Base-by-base conservation (phyloP, 2,888 invertebrate species). In the Scrobipalpa atriplicella region DNA sequence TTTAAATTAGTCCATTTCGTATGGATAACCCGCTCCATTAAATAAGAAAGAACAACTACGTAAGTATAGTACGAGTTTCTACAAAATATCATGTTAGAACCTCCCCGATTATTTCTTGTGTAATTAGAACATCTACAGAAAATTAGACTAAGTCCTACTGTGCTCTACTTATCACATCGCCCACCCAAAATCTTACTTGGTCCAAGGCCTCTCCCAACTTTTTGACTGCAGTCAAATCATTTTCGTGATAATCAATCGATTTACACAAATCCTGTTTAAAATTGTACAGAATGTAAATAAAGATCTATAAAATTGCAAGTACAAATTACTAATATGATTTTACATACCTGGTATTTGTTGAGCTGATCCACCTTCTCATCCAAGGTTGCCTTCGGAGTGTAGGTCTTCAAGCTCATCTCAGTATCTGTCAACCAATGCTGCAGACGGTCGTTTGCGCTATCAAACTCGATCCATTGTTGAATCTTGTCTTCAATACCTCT, bases 291-390 rank as follows among this genome's bases (percentile, higher is more conserved):
- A 80, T 80, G 77, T 82, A 78, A 76, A 74, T 47, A 47, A n/a
- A 51, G 18, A 8, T 47, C 13, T 43, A 47, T 47, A 1, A 6
- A 68, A 66, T 39, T 56, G 64, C 69, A 61, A 39, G 64, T 63
- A 54, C 54, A 65, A 65, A 3, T 65, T 9, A 69, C 13, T 64
- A 13, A 64, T 66, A 68, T 65, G 29, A 58, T 54, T 62, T 36
- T 58, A 78, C 86, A 85, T 92, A 97, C 97, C 95, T 98, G 97
- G 87, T 98, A 98, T 87, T 96, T 97, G 80, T 96, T 96, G 47
- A 97, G 94, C 83, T 98, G 98, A 72, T 97, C 97, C 74, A 96
- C 94, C 85, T 99, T 99, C 79, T 98, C 98, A 74, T 98, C 97
- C 38, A 98, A 90, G 0, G 97, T 96, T 58, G 97, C 95, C 80